These are phyloP conservation scores for Andrena bucephala DNA, from an alignment of 2,888 invertebrate genomes.

Conservation along the genomic window DNA sequence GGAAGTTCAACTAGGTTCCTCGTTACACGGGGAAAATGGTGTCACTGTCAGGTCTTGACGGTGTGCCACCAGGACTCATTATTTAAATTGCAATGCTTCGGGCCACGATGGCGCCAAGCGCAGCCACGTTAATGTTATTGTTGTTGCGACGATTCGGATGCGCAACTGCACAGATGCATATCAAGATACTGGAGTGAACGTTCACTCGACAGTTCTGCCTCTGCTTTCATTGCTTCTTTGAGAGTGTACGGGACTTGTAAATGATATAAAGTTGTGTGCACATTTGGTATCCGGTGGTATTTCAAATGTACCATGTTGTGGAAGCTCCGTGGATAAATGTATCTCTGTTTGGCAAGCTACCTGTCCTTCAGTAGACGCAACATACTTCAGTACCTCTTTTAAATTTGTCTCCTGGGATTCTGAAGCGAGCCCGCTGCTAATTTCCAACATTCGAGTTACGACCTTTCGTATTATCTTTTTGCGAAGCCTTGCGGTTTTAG, in stretches of 20 bases:
- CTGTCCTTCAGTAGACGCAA: not conserved
- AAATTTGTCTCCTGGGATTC: not conserved
- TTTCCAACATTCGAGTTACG: conserved; percentile 27
- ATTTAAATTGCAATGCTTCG: not conserved
- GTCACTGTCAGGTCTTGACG: not conserved
- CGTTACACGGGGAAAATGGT: conserved; percentile 39
- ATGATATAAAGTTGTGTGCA: no score
- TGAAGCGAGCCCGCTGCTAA: not conserved
- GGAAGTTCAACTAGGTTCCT: conserved; percentile 42
- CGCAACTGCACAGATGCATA: not conserved
- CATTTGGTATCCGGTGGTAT: no score
- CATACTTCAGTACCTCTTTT: not conserved
- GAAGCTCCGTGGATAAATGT: no score
- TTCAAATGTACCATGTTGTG: no score
- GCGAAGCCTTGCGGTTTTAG: conserved; percentile 20
- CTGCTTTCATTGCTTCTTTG: not conserved
- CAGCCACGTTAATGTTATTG: not conserved
- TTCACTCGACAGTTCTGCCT: not conserved
- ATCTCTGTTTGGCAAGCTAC: not conserved
- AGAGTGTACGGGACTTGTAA: not conserved
- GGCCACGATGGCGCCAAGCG: not conserved
- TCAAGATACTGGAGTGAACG: not conserved
- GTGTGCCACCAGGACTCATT: conserved; percentile 1
- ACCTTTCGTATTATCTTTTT: conserved; percentile 20
- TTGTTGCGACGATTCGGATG: conserved; percentile 9